Percentiles rank a stretch among this genome's conserved stretches.
Evolutionary conservation across 2,888 invertebrate species (phyloP).

Genomic region (Ophion ventricosus): DNA sequence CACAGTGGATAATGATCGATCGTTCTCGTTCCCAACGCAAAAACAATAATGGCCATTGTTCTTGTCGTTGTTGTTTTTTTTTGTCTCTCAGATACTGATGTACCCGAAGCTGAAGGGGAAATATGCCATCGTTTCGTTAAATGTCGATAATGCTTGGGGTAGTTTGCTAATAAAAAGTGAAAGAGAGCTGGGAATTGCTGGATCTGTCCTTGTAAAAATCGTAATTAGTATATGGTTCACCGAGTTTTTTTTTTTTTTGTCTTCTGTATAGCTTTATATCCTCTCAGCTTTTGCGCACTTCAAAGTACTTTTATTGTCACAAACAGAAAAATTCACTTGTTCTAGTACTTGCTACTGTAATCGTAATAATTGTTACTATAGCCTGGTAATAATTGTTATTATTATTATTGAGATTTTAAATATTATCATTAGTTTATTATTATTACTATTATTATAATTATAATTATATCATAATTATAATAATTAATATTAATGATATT

Average conservation of each 20-base stretch:
- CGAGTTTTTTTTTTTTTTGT: not conserved
- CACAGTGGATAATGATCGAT: constrained; percentile 48
- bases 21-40: constrained; percentile 35
- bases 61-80: constrained; percentile 4
- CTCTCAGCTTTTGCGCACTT: not conserved
- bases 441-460: no score
- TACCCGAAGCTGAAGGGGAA: not conserved
- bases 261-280: not conserved
- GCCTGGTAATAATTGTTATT: not conserved
- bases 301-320: not conserved
- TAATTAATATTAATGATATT: no score
- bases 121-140: not conserved
- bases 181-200: not conserved
- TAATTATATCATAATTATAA: no score
- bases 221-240: not conserved
- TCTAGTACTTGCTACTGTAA: not conserved
- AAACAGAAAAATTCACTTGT: not conserved
- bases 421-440: no score
- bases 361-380: not conserved
- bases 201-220: not conserved
- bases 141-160: not conserved
- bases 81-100: not conserved
- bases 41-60: constrained; percentile 45
- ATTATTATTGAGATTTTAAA: no score
- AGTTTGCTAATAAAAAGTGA: not conserved